Conservation (phyloP, 2,797 vertebrate genomes). For the Anguilla pacifica region DNA sequence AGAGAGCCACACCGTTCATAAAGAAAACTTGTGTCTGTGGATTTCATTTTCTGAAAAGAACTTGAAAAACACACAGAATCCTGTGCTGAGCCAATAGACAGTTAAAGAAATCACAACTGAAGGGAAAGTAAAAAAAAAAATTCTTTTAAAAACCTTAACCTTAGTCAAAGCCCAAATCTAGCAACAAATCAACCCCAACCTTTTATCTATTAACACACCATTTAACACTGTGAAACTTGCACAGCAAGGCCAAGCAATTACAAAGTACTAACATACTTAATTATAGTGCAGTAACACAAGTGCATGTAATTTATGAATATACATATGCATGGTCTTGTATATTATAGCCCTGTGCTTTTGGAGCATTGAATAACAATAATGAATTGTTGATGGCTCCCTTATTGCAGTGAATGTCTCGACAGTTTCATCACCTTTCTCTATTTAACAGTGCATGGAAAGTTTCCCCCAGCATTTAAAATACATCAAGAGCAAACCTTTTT, state of each 20-base stretch:
- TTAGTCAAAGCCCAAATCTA: not conserved
- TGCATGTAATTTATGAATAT: not conserved
- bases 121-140: not conserved
- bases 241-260: not conserved
- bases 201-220: too few species aligned
- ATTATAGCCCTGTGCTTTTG: not conserved
- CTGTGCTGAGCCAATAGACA: not conserved
- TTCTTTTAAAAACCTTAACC: not conserved
- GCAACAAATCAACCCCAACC: too few species aligned
- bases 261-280: not conserved
- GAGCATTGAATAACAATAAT: not conserved
- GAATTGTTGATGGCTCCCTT: not conserved
- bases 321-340: not conserved
- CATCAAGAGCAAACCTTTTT: not conserved
- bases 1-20: not conserved
- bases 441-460: not conserved
- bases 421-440: not conserved
- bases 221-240: too few species aligned
- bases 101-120: not conserved
- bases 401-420: not conserved
- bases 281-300: not conserved
- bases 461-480: not conserved
- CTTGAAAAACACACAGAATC: not conserved
- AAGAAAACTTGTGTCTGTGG: not conserved
- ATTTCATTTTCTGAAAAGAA: not conserved